These are phyloP conservation scores for Cryptops parisi DNA, from an alignment of 2,888 invertebrate species.

Conservation along the genomic window DNA sequence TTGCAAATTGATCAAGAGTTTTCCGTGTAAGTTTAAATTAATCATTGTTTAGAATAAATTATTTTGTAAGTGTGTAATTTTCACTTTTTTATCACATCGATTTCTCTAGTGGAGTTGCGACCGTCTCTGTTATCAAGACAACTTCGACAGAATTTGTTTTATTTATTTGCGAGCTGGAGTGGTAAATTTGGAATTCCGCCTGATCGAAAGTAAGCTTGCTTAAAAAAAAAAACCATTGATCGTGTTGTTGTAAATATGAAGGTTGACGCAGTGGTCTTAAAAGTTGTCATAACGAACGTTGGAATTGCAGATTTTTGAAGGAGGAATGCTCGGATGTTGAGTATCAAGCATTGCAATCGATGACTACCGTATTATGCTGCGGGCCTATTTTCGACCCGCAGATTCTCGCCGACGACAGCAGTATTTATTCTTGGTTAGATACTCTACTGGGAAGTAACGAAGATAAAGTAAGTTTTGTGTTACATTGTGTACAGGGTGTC, in stretches of 20 bases:
- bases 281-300: not conserved
- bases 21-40: slow-evolving; percentile 52
- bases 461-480: slow-evolving; percentile 30
- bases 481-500: no score
- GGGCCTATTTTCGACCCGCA: slow-evolving; percentile 84
- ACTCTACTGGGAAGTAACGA: slow-evolving; percentile 74
- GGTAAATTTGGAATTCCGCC: slow-evolving; percentile 54
- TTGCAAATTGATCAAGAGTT: slow-evolving; percentile 82
- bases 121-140: slow-evolving; percentile 73
- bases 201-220: slow-evolving; percentile 27
- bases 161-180: slow-evolving; percentile 86
- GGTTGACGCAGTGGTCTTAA: not conserved
- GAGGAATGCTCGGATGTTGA: slow-evolving; percentile 37
- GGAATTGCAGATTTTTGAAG: slow-evolving; percentile 20
- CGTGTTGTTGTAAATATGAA: no score
- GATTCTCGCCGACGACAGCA: slow-evolving; percentile 73
- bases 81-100: no score
- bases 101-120: slow-evolving; percentile 64
- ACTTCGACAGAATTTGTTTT: slow-evolving; percentile 70
- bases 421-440: slow-evolving; percentile 85
- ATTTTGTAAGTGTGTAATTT: not conserved
- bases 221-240: no score
- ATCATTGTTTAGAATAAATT: not conserved
- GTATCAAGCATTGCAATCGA: slow-evolving; percentile 53
- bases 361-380: slow-evolving; percentile 90